Conservation (phyloP, 2,113 vertebrate genomes). For the Trinectes maculatus region DNA sequence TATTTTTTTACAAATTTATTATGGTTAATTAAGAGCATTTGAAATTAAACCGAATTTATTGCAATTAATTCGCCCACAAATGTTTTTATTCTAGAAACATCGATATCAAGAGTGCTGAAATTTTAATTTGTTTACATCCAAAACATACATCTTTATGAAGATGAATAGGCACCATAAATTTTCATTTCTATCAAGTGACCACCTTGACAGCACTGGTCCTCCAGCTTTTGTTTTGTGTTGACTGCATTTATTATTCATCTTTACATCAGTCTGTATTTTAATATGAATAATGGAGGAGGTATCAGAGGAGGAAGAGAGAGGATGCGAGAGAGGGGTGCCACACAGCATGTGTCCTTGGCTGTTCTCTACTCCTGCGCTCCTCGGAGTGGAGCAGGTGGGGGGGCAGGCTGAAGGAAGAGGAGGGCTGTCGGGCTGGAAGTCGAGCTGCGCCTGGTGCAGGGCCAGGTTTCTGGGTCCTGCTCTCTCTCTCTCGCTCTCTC, state of each 20-base stretch:
- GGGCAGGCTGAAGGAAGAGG: constrained; percentile 35
- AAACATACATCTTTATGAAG: constrained; percentile 24
- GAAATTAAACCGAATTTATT: constrained; percentile 4
- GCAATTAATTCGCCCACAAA: not conserved
- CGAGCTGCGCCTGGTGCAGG: constrained; percentile 59
- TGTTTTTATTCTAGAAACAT: not conserved
- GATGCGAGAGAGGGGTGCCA: constrained; percentile 78
- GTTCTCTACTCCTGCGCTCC: constrained; percentile 66
- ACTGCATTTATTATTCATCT: constrained; percentile 86
- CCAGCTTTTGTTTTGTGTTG: constrained; percentile 82
- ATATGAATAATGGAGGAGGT: constrained; percentile 85
- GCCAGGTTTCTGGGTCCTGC: constrained; percentile 63
- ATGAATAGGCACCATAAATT: constrained; percentile 48
- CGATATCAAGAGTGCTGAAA: constrained; percentile 7
- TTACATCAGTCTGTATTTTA: constrained; percentile 83
- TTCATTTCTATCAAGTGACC: constrained; percentile 70
- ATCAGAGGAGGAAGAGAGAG: constrained; percentile 81
- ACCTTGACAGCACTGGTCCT: constrained; percentile 66
- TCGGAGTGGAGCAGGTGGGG: constrained; percentile 64
- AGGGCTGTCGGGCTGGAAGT: constrained; percentile 38
- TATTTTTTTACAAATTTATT: not conserved
- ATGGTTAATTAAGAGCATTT: not conserved
- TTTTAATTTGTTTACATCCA: constrained; percentile 31
- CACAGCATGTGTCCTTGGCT: constrained; percentile 81
- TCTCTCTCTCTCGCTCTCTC: constrained; percentile 33